These are phyloP conservation scores for Muschampia plurimacula DNA, from an alignment of 2,888 invertebrate species.

Conservation along the genomic window DNA sequence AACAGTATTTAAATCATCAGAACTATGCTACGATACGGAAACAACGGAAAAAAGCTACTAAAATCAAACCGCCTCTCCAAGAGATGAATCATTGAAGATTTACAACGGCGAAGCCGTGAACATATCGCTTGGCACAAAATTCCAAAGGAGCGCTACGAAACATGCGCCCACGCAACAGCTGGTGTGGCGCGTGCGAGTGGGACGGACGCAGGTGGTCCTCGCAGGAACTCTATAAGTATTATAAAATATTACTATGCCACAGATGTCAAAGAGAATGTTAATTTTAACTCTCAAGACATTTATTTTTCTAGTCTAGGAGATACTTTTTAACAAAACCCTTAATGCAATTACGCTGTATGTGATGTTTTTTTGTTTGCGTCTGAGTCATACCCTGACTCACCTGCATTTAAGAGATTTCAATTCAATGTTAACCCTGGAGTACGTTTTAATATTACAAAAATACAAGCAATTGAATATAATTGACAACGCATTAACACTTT, in stretches of 20 bases:
- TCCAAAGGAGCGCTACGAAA: constrained; percentile 47
- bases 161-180: constrained; percentile 60
- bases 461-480: constrained; percentile 5
- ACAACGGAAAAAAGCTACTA: background rate
- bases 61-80: constrained; percentile 12
- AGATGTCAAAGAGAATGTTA: constrained; percentile 22
- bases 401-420: constrained; percentile 24
- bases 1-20: background rate
- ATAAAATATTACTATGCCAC: constrained; percentile 38
- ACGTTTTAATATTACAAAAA: constrained; percentile 21
- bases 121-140: constrained; percentile 41
- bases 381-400: constrained; percentile 36
- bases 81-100: constrained; percentile 38
- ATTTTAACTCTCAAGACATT: background rate
- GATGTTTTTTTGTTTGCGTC: constrained; percentile 3
- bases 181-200: constrained; percentile 75
- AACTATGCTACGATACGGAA: background rate
- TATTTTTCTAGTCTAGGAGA: background rate
- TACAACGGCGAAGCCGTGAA: constrained; percentile 22
- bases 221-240: constrained; percentile 53
- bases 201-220: constrained; percentile 79
- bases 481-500: constrained; percentile 1
- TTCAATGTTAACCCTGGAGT: constrained; percentile 18
- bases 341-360: constrained; percentile 6
- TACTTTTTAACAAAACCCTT: background rate